Base-by-base conservation (phyloP, 37 sponge, comb jelly and placozoan genomes). In the Crambe crambe region DNA sequence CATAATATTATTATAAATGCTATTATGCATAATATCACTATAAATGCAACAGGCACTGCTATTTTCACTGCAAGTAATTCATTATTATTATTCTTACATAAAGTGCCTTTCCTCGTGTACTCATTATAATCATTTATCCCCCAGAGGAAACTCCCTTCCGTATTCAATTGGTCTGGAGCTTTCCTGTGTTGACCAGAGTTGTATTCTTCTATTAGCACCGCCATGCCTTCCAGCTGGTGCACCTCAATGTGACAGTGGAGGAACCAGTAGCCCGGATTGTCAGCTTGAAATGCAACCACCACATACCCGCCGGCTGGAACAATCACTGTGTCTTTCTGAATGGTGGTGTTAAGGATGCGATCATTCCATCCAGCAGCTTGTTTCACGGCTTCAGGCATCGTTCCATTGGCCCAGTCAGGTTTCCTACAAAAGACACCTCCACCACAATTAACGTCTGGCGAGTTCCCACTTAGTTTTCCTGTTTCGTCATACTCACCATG, bases 261-360 rank as follows among this genome's bases (percentile, higher is more conserved):
- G 41, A 95, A 89, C 96, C 96, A 95, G 62, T 74, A 78, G 29
- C 96, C 96, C 17, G 92, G 92, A 82, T 92, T 95, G 78, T 89
- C 82, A 6, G 90, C 68, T 26, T 37, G 79, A 58, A 95, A 81
- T 41, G 78, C 79, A 40, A 91, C 76, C 21, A 88, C 90, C 1
- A 76, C 81, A 32, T 89, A 91, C 9, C 96, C 96, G 34, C 92
- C 96, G 32, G 75, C 87, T 47, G 96, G 96, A 0, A 95, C 76
- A 1, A 89, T 77, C 15, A 91, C 87, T 17, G 96, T 95, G 70
- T 95, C 92, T 47, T 95, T 95, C 26, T 36, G 73, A 26, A n/a
- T 74, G 31, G n/a, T 25, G 17, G 54, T 65, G 62, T 40, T 37
- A 18, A 31, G 22, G 5, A n/a, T 42, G 54, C 26, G 9, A 57